Conservation (phyloP, 2,888 invertebrate species). For the Ceraclea dissimilis region DNA sequence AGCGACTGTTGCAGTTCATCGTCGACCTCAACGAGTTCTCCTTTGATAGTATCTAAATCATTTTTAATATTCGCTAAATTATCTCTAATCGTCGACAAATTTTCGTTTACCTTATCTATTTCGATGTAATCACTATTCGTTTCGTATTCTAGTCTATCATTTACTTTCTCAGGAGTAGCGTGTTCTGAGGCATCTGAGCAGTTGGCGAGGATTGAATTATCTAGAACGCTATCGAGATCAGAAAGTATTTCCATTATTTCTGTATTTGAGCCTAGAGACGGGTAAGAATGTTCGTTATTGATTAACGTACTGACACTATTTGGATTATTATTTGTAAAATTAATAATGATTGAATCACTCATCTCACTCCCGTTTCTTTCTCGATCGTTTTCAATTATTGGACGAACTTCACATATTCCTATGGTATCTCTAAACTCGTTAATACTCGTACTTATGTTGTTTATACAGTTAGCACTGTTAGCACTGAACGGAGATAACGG, state of each 20-base stretch:
- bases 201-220: constrained; percentile 38
- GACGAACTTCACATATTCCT: constrained; percentile 14
- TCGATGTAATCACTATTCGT: too few relatives aligned
- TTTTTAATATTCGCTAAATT: background rate
- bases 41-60: background rate
- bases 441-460: constrained; percentile 6
- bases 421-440: constrained; percentile 20
- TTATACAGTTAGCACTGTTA: background rate
- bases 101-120: too few relatives aligned
- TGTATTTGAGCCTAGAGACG: constrained; percentile 13
- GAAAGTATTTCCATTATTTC: constrained; percentile 45
- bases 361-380: background rate
- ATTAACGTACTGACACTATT: background rate
- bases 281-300: background rate
- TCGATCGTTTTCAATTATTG: background rate
- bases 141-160: too few relatives aligned
- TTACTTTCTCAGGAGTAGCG: too few relatives aligned
- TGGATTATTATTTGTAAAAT: background rate
- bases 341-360: background rate
- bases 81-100: background rate
- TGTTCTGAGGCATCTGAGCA: too few relatives aligned
- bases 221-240: constrained; percentile 52
- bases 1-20: background rate
- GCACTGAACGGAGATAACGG: too few relatives aligned
- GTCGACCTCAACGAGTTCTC: background rate